Base-by-base conservation (phyloP, 2,113 vertebrate genomes). In the Hydrochoerus hydrochaeris region DNA sequence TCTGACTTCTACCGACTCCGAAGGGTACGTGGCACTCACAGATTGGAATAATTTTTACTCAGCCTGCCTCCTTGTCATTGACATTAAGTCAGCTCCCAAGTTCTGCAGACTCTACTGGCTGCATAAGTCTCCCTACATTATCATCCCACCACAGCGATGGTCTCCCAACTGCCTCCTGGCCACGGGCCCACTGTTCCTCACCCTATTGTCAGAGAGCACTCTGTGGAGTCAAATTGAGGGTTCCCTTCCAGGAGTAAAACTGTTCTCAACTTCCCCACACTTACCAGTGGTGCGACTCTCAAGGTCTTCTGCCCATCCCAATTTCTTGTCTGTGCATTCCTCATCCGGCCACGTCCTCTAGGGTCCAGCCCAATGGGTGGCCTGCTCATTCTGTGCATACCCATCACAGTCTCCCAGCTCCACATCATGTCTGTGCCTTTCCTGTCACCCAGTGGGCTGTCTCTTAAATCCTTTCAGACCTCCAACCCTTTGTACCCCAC, bases 221-320 rank as follows among this genome's bases (percentile, higher is more conserved):
- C 71, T 44, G 58, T 20, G 73, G 88, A 85, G 77, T 69, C 93
- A 82, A 91, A 82, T 22, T 95, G 57, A 80, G 91, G 63, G 86
- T 38, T 58, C 83, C 28, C 16, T n/a, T 89, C 10, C 32, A 62
- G 7, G 46, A 41, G 75, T 49, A 49, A 86, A 89, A 63, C 52
- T 30, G 60, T 78, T 41, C 12, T 60, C 52, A 86, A 87, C 30
- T 32, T 69, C n/a, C 49, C n/a, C 44, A 26, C 0, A 0, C 20
- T 58, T 84, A 83, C 24, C 49, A 84, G 26, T 49, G 6, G 26
- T 78, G 75, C 14, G 57, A 10, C 58, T 87, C 84, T 35, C 38
- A 67, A 41, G 75, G 54, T 11, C 35, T 41, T 65, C 35, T 16
- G 49, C 28, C 19, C 67, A 73, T 10, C 44, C 67, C 63, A 82